Percentiles rank a stretch among this genome's conserved stretches.
Conservation (phyloP, 2,888 invertebrate species). For the Archaeoteleia sp. region DNA sequence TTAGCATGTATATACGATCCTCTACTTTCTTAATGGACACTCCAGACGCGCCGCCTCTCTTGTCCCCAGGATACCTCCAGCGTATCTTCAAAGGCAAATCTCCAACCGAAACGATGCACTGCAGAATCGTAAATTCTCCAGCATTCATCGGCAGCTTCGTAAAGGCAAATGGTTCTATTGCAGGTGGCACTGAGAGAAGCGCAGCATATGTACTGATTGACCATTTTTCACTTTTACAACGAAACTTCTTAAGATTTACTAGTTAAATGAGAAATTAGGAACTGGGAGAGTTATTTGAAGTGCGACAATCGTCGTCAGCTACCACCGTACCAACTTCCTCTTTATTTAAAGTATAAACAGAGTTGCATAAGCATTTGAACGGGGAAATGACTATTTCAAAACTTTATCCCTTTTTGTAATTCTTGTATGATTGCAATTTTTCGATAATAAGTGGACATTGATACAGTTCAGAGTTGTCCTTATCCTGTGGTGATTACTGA, state of each 20-base stretch:
- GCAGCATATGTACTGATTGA: slow-evolving; percentile 61
- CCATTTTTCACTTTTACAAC: not conserved
- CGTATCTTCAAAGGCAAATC: slow-evolving; percentile 85
- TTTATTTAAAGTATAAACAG: slow-evolving; percentile 3
- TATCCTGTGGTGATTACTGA: too few relatives aligned
- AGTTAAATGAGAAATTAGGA: not conserved
- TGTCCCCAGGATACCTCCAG: slow-evolving; percentile 79
- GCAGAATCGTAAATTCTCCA: slow-evolving; percentile 80
- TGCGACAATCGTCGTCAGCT: slow-evolving; percentile 62
- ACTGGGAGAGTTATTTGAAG: not conserved
- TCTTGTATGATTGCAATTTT: slow-evolving; percentile 1
- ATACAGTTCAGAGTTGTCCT: too few relatives aligned
- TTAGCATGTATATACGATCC: slow-evolving; percentile 80
- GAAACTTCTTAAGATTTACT: slow-evolving; percentile 3
- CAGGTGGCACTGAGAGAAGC: slow-evolving; percentile 69
- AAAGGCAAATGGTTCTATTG: slow-evolving; percentile 72
- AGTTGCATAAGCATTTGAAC: not conserved
- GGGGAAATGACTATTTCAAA: too few relatives aligned
- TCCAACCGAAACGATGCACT: slow-evolving; percentile 80
- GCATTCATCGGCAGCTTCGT: slow-evolving; percentile 75
- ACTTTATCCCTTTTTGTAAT: not conserved
- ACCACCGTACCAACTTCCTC: slow-evolving; percentile 63
- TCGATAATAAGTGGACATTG: too few relatives aligned
- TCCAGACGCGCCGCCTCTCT: slow-evolving; percentile 72
- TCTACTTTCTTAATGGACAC: slow-evolving; percentile 73